Conservation (phyloP, 1,140 invertebrate species). For the Solenopsis fugax region DNA sequence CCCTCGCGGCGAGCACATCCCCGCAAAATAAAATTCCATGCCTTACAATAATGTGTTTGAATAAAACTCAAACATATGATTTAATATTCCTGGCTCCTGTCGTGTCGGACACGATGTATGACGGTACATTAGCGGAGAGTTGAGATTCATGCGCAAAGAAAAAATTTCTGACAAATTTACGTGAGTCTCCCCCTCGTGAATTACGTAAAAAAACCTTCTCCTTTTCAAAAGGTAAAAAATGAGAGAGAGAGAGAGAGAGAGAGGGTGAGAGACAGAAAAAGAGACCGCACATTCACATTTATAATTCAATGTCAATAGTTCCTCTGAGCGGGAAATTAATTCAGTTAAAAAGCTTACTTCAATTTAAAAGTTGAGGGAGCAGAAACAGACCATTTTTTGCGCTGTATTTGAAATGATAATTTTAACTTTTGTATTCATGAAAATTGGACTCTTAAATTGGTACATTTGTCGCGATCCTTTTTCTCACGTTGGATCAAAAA, state of each 20-base stretch:
- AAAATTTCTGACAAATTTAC: slow-evolving; percentile 36
- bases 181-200: background rate
- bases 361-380: slow-evolving; percentile 12
- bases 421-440: slow-evolving; percentile 53
- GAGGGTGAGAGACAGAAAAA: background rate
- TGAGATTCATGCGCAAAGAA: background rate
- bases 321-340: slow-evolving; percentile 16
- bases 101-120: background rate
- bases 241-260: background rate
- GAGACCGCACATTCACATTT: slow-evolving; percentile 26
- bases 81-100: slow-evolving; percentile 31
- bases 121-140: background rate
- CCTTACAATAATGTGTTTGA: slow-evolving; percentile 38
- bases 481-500: slow-evolving; percentile 4
- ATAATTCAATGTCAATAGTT: slow-evolving; percentile 47
- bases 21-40: slow-evolving; percentile 40
- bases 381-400: slow-evolving; percentile 26
- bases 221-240: background rate
- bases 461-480: slow-evolving; percentile 30
- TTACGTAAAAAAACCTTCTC: background rate
- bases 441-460: slow-evolving; percentile 34
- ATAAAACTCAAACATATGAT: slow-evolving; percentile 53
- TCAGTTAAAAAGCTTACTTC: slow-evolving; percentile 24
- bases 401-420: slow-evolving; percentile 46
- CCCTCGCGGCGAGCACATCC: background rate